Conservation (phyloP, 2,888 invertebrate species). For the Nemapogon koenigi region DNA sequence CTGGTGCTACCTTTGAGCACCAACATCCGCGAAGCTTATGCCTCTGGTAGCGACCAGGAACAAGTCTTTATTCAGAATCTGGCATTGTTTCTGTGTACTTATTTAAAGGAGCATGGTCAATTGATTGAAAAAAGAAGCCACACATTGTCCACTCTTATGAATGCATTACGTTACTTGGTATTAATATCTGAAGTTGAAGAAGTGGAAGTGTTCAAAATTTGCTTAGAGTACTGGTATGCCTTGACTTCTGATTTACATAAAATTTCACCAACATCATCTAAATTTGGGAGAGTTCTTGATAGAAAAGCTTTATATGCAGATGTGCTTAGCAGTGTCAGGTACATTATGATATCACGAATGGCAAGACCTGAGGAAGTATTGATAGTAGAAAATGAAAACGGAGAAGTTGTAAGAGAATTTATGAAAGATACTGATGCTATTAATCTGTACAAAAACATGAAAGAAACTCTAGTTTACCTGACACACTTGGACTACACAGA, state of each 20-base stretch:
- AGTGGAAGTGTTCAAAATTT: slow-evolving; percentile 99
- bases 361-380: slow-evolving; percentile 99
- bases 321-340: slow-evolving; percentile 86
- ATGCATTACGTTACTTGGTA: slow-evolving; percentile 86
- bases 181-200: slow-evolving; percentile 98
- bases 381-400: slow-evolving; percentile 99
- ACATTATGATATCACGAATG: slow-evolving; percentile 99
- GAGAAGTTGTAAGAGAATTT: slow-evolving; percentile 98
- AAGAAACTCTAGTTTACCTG: slow-evolving; percentile 95
- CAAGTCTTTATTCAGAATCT: slow-evolving; percentile 99
- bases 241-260: slow-evolving; percentile 92
- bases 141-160: slow-evolving; percentile 77
- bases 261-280: slow-evolving; percentile 75
- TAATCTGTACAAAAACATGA: slow-evolving; percentile 99
- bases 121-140: slow-evolving; percentile 84
- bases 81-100: slow-evolving; percentile 96
- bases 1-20: slow-evolving; percentile 90
- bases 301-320: slow-evolving; percentile 79
- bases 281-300: slow-evolving; percentile 52
- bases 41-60: slow-evolving; percentile 92
- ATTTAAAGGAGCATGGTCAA: slow-evolving; percentile 93
- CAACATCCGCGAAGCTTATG: slow-evolving; percentile 94
- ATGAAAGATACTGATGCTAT: slow-evolving; percentile 99
- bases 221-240: slow-evolving; percentile 98
- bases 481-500: slow-evolving; percentile 98